Base-by-base conservation (phyloP, 2,113 vertebrate species). In the Castor canadensis region DNA sequence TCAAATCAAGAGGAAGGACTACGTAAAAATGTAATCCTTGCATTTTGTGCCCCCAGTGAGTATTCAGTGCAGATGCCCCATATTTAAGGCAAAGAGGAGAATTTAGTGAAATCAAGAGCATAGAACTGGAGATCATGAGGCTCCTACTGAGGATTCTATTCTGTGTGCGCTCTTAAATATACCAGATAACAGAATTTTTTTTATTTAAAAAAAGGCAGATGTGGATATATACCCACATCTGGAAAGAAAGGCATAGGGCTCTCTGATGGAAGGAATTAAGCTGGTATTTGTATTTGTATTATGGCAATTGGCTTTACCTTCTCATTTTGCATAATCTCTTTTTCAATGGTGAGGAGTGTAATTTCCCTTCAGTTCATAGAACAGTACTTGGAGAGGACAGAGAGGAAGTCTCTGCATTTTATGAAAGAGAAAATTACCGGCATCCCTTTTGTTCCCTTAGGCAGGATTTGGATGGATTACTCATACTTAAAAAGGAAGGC, bases 391-490 rank as follows among this genome's bases (percentile, higher is more conserved):
- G 98, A 98, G 98, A 98, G 97, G 97, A 98, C 98, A 97, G 98
- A 98, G 98, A 98, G 98, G 98, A 98, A 98, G 98, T 98, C 98
- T 98, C 98, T 98, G 98, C 98, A 98, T 98, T 98, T 98, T 98
- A 97, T 98, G 98, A 98, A 98, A 98, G 98, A 97, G 97, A 98
- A 98, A 98, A 98, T 98, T 98, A 98, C 98, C 96, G 76, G 95
- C 89, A 96, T 96, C 94, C 95, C 97, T 98, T 97, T 98, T 98
- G 98, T 98, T 98, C 96, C 96, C 96, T 98, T 98, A 98, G 98
- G 98, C 97, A 97, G 98, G 98, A 98, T 98, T 98, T 98, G 98
- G 98, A 98, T 98, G 98, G 98, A 98, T 98, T 98, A 98, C 97
- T 98, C 97, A 98, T 98, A 98, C 98, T 98, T 98, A 97, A 98